Conservation (phyloP, 2,888 invertebrate genomes). For the Diloba caeruleocephala region DNA sequence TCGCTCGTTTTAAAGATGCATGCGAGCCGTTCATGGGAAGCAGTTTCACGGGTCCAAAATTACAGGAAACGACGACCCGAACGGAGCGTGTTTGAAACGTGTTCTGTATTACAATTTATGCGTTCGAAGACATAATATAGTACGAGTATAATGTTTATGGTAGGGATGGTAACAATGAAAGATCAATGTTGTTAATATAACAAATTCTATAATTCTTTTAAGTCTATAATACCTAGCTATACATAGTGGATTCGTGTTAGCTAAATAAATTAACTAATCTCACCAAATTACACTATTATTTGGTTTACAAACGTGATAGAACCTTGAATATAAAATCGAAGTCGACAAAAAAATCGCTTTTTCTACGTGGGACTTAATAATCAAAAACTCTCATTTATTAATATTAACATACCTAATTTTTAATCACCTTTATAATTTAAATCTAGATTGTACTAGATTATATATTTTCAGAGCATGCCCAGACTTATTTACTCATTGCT, state of each 20-base stretch:
- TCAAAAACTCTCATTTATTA: conserved; percentile 10
- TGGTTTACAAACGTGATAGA: conserved; percentile 62
- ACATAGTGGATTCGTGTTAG: conserved; percentile 60
- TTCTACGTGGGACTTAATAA: conserved; percentile 16
- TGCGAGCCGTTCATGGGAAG: no score
- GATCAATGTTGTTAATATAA: conserved; percentile 74
- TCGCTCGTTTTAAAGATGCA: no score
- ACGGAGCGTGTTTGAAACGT: no score
- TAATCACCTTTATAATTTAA: not conserved
- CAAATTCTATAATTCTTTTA: conserved; percentile 78
- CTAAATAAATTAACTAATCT: conserved; percentile 65
- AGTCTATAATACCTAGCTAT: conserved; percentile 69
- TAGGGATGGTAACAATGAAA: conserved; percentile 59
- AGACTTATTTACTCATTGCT: not conserved
- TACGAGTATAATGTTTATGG: not conserved
- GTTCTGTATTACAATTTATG: no score
- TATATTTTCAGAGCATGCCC: conserved; percentile 6
- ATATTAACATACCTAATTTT: conserved; percentile 8
- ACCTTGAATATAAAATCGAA: conserved; percentile 25
- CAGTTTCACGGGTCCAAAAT: no score
- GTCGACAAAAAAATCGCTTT: conserved; percentile 13
- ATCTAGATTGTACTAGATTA: no score
- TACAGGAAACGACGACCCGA: no score
- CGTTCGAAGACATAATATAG: no score
- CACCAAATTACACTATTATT: conserved; percentile 68